Percentiles rank a stretch among this genome's conserved stretches.
These are phyloP conservation scores for Aplodontia rufa DNA, from an alignment of 2,113 vertebrate genomes.

Conservation along the genomic window DNA sequence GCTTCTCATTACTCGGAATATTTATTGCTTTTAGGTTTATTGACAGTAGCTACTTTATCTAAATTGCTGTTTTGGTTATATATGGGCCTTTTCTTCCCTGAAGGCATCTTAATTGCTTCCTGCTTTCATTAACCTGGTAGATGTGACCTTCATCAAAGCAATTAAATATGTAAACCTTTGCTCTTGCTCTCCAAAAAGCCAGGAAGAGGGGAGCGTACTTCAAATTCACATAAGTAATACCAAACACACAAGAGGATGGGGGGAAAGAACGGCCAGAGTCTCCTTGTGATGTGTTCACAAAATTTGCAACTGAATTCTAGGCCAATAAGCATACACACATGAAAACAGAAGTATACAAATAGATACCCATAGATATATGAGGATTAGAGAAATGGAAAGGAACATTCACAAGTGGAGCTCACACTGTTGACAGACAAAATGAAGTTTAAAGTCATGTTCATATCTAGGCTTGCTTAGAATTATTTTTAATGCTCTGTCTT, in stretches of 20 bases:
- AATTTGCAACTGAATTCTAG: not conserved
- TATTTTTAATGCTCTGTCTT: not conserved
- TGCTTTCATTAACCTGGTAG: constrained; percentile 54
- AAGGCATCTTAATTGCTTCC: constrained; percentile 39
- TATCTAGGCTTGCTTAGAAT: not conserved
- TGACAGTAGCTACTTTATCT: constrained; percentile 22
- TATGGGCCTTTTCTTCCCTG: not conserved
- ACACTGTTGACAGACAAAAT: not conserved
- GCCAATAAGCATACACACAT: not conserved
- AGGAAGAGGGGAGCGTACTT: not conserved
- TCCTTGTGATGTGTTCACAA: not conserved
- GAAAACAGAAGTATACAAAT: not conserved
- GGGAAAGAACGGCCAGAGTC: not conserved
- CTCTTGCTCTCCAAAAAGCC: not conserved
- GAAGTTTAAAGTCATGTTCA: not conserved
- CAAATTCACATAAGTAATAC: not conserved
- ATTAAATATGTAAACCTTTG: constrained; percentile 5
- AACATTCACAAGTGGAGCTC: not conserved
- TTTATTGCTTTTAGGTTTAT: constrained; percentile 38
- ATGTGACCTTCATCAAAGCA: constrained; percentile 15
- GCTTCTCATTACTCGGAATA: constrained; percentile 37
- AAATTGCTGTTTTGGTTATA: constrained; percentile 47
- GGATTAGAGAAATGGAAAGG: not conserved
- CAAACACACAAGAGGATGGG: not conserved
- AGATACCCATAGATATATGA: not conserved